Percentiles rank a stretch among this genome's conserved stretches.
Conservation (phyloP, 53 echinoderm and acorn worm species). For the Patiria pectinifera region DNA sequence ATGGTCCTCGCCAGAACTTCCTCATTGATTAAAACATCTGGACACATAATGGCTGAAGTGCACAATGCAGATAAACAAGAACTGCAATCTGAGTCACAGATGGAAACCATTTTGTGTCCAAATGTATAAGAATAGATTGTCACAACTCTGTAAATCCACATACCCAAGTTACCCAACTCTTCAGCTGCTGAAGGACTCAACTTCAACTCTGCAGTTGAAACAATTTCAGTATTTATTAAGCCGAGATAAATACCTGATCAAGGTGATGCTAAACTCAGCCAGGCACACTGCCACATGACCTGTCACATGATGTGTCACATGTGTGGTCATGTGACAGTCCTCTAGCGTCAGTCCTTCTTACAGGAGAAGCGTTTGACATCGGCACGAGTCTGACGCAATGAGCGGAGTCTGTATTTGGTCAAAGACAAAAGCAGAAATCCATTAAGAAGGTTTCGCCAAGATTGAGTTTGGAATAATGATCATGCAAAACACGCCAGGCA, state of each 20-base stretch:
- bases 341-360: constrained; percentile 59
- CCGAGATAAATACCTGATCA: constrained; percentile 33
- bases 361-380: constrained; percentile 57
- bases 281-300: neutral
- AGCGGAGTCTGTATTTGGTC: constrained; percentile 31
- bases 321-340: constrained; percentile 14
- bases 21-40: neutral
- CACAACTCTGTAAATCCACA: neutral
- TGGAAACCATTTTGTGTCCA: neutral
- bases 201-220: neutral
- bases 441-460: too few species aligned
- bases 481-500: too few species aligned
- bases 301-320: constrained; percentile 9
- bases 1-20: too few species aligned
- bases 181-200: neutral
- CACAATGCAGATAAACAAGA: neutral
- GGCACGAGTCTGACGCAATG: constrained; percentile 50
- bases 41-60: neutral
- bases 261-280: constrained; percentile 23
- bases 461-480: too few species aligned
- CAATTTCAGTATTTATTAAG: neutral
- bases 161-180: neutral
- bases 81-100: neutral
- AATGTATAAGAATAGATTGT: neutral
- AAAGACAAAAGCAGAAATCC: neutral